Evolutionary conservation across 2,888 invertebrate genomes (phyloP), one percentile per base, ranked within the genome.

Genomic region (Philopedon plagiatum): DNA sequence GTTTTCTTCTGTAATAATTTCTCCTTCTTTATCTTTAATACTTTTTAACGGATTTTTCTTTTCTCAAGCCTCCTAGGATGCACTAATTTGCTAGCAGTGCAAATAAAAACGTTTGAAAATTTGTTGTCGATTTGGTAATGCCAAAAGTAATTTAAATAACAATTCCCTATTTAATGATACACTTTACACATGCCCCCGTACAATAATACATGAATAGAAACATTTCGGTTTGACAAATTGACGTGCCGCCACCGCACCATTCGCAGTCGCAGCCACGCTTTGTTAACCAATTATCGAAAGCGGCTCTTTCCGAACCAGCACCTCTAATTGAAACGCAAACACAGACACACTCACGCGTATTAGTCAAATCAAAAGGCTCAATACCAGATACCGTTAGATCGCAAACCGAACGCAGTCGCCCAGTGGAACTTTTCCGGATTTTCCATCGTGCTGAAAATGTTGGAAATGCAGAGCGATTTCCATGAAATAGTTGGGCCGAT

Each of bases 321-420:
- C 71, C 71, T 71, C 71, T 71, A 71, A 71, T 65, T 71, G 71
- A 71, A 71, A 66, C 66, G 56, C 71, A 66, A 56, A 72, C 62
- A 63, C 62, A 71, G 49, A 69, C 72, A 62, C 57, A 32, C 46
- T 26, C 54, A 54, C 72, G 67, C 75, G 67, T 79, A 80, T 80
- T 76, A 79, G 79, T 76, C 76, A 81, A 82, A 82, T 82, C 80
- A 83, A 83, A 83, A 81, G 80, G 79, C 82, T 83, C 83, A 80
- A 82, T 83, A 82, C 79, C 83, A 82, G 82, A 82, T 82, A 79
- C 76, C 79, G 73, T 77, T 80, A 69, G 66, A 69, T 81, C 75
- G 79, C 80, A 76, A 78, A 76, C 78, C 79, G 80, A 77, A 76
- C 74, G 73, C 78, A 80, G 76, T 75, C 73, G 81, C 18, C 80